Evolutionary conservation across 2,797 vertebrate genomes (phyloP).

Genomic region (Margarornis squamiger): DNA sequence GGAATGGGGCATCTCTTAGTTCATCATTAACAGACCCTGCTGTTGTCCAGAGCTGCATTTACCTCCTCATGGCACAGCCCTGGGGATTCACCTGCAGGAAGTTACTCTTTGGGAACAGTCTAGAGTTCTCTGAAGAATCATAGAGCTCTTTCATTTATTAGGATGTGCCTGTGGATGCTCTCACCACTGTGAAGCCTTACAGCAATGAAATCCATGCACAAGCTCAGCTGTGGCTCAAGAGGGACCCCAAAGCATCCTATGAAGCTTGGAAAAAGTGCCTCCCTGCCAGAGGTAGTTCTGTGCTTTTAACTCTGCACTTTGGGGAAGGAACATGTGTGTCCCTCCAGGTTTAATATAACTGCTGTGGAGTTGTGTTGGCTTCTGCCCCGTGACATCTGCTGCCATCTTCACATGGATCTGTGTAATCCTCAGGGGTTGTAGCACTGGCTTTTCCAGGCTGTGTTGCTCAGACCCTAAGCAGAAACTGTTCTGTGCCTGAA

Average conservation of each 20-base stretch:
- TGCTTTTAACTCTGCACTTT: neutral
- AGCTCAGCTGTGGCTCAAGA: constrained; percentile 98
- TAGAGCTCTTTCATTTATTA: constrained; percentile 42
- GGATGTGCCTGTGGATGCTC: constrained; percentile 91
- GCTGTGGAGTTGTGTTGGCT: neutral
- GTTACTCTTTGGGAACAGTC: neutral
- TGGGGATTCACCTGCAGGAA: neutral
- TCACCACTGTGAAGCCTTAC: constrained; percentile 97
- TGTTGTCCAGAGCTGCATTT: neutral
- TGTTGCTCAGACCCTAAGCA: neutral
- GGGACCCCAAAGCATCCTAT: constrained; percentile 95
- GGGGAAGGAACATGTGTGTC: neutral
- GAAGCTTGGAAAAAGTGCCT: constrained; percentile 99
- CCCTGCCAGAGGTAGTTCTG: constrained; percentile 87
- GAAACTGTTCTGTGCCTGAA: neutral
- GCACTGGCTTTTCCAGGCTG: neutral
- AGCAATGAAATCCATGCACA: constrained; percentile 98
- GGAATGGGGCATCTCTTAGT: neutral
- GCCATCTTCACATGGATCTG: neutral
- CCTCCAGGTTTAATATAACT: neutral
- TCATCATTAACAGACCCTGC: neutral
- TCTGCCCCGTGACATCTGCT: neutral
- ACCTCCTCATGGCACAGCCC: neutral
- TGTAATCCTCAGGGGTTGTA: neutral
- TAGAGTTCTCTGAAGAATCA: neutral